These are phyloP conservation scores for Loxodonta africana DNA, from an alignment of 2,113 vertebrate genomes.

Conservation along the genomic window DNA sequence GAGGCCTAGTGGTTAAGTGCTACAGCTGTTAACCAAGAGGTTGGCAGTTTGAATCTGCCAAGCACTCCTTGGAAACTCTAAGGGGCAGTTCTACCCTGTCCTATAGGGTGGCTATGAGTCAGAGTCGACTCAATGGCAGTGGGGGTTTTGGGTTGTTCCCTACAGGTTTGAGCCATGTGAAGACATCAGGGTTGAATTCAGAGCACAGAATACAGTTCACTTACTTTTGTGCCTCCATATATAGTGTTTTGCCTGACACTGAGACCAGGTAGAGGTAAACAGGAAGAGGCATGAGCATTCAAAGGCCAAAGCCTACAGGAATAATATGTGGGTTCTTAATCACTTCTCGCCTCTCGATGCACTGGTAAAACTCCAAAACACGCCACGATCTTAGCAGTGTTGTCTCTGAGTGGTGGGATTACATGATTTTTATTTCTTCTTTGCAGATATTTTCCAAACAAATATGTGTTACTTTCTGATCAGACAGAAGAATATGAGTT, in stretches of 20 bases:
- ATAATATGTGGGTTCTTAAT: background rate
- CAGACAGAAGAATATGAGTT: background rate
- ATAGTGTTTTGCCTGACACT: background rate
- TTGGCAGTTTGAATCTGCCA: too few species aligned
- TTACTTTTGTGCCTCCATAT: background rate
- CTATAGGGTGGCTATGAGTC: too few species aligned
- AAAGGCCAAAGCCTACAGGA: background rate
- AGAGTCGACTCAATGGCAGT: too few species aligned
- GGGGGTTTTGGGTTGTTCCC: background rate
- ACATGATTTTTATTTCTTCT: conserved; percentile 15
- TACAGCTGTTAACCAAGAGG: too few species aligned
- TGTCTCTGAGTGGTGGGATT: background rate
- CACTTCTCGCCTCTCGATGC: background rate
- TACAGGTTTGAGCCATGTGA: accelerated
- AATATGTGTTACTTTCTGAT: background rate
- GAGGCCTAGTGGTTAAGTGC: too few species aligned
- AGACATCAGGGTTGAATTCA: background rate
- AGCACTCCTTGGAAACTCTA: too few species aligned
- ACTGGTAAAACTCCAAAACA: background rate
- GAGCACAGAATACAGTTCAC: too few species aligned
- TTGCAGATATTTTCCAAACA: background rate
- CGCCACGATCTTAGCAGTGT: background rate
- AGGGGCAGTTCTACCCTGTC: too few species aligned
- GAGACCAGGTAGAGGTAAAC: background rate
- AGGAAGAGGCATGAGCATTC: background rate